Conservation (phyloP, 1,140 invertebrate species). For the Heterodera schachtii region DNA sequence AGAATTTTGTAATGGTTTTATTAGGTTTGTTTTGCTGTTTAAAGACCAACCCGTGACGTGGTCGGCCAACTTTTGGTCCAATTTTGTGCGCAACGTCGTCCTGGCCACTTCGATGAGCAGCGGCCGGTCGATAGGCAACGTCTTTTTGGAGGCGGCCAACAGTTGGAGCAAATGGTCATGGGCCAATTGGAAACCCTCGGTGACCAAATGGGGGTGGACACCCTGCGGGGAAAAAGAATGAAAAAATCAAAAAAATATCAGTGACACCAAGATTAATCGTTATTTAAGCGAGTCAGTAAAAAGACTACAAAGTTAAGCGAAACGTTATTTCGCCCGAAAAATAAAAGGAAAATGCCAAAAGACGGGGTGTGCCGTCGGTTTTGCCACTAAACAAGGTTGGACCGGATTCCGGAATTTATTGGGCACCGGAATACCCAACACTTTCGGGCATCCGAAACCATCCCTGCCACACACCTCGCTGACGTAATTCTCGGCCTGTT, state of each 20-base stretch:
- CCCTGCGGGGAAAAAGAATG: conserved; percentile 69
- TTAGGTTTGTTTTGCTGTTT: no score
- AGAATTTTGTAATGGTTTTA: no score
- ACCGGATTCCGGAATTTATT: no score
- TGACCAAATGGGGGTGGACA: conserved; percentile 88
- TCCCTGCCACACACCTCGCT: conserved; percentile 73
- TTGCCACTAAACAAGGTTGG: no score
- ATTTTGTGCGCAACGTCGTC: conserved; percentile 89
- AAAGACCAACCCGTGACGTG: conserved; percentile 72
- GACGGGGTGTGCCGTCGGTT: background rate
- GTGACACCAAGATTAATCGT: no score
- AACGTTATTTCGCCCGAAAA: background rate
- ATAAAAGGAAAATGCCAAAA: background rate
- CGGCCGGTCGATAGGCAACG: conserved; percentile 75
- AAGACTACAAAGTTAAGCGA: no score
- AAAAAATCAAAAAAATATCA: no score
- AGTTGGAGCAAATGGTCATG: conserved; percentile 83
- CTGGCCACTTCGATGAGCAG: conserved; percentile 77
- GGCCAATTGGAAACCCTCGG: conserved; percentile 93
- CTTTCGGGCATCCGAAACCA: no score
- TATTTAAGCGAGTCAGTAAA: no score
- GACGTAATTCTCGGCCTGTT: conserved; percentile 92
- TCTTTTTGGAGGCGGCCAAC: conserved; percentile 83
- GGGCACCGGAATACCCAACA: no score
- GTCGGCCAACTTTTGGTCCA: conserved; percentile 83